Conservation (phyloP, 2,888 invertebrate species). For the Pseudoips prasinana region DNA sequence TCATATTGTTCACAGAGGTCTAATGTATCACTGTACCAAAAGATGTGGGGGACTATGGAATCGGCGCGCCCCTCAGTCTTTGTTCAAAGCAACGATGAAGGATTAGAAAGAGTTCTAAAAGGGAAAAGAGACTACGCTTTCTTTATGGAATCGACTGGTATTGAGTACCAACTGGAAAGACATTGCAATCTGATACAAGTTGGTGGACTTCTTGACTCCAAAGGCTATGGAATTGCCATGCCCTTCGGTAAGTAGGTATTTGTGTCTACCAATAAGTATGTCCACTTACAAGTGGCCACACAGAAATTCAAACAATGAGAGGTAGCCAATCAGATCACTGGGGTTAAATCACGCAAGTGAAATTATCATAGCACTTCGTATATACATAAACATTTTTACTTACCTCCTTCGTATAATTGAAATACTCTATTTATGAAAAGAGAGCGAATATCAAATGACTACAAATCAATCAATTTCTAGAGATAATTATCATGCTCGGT, state of each 20-base stretch:
- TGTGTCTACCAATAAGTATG: background rate
- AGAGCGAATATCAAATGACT: too few species aligned
- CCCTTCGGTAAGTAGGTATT: slow-evolving; percentile 87
- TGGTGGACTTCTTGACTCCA: slow-evolving; percentile 89
- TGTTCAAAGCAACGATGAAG: slow-evolving; percentile 90
- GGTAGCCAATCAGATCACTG: too few species aligned
- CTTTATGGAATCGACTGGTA: slow-evolving; percentile 97
- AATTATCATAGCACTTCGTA: too few species aligned
- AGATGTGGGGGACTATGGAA: slow-evolving; percentile 97
- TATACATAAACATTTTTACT: too few species aligned
- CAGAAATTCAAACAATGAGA: too few species aligned
- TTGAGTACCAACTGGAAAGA: slow-evolving; percentile 95
- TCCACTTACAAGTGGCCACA: too few species aligned
- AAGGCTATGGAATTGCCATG: slow-evolving; percentile 96
- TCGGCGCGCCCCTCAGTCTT: slow-evolving; percentile 92
- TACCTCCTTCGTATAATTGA: too few species aligned
- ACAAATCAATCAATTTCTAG: too few species aligned
- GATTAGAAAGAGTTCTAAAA: slow-evolving; percentile 91
- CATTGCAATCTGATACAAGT: slow-evolving; percentile 93
- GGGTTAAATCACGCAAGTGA: too few species aligned
- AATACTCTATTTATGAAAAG: too few species aligned
- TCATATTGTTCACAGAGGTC: too few species aligned
- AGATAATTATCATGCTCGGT: too few species aligned
- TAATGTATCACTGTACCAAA: slow-evolving; percentile 93
- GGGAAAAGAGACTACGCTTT: slow-evolving; percentile 93